Evolutionary conservation across 2,888 invertebrate species (phyloP), one percentile per base, ranked within the genome.

Genomic region (Metacarcinus magister): DNA sequence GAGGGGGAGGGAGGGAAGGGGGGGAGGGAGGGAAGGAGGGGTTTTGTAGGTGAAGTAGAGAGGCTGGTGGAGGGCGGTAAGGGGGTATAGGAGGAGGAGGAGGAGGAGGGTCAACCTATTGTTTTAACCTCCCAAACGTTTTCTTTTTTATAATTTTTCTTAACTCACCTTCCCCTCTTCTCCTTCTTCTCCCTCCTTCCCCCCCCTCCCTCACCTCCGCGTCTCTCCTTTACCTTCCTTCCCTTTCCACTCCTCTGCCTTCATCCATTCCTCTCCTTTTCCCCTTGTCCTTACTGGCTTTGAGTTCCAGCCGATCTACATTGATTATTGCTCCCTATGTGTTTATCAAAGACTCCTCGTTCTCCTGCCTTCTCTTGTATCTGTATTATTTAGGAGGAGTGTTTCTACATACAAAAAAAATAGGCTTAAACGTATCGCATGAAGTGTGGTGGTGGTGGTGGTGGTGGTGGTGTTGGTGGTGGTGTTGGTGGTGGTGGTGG

Each of bases 251-350:
- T n/a, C 46, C 93, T 28, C 46, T 23, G 28, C 48, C 46, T 48
- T 48, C 46, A 44, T 92, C 92, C 92, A n/a, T 46, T 48, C 92
- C 28, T 28, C 46, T 10, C 46, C 44, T 43, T 43, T 10, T 23
- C 91, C 23, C 39, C 46, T 92, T 44, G n/a, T 28, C 90, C 28
- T 48, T 48, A 16, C 54, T 28, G 93, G 60, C 93, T 93, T 93
- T 93, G 93, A 93, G 60, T 93, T 19, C 19, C 23, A 28, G 93
- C n/a, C 44, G 93, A 93, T 93, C 93, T 75, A 10, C 93, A 93
- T 93, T 93, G 75, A 93, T 93, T 93, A 93, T 93, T 93, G 93
- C 93, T 43, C 75, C 43, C 93, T 93, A 93, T 93, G 93, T 67
- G 93, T 67, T 67, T 75, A 60, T 93, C 75, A 93, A 93, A 93